A percentile compares a stretch with the other conserved stretches of the same genome.
Evolutionary conservation across 1,140 invertebrate genomes (phyloP).

Genomic region (Tetramorium alpestre): DNA sequence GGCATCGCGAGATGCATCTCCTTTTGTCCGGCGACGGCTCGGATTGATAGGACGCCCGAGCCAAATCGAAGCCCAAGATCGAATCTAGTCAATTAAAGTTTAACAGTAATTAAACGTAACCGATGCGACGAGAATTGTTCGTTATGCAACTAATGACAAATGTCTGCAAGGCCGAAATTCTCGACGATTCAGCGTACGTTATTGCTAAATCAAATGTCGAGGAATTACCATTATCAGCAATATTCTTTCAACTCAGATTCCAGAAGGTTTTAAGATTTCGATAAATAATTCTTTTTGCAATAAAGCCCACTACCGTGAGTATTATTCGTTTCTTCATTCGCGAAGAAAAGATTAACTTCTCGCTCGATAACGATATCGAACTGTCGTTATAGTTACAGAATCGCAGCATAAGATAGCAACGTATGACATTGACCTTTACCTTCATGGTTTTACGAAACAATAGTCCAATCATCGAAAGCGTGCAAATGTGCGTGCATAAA

Average conservation of each 20-base stretch:
- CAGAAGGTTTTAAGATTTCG: neutral
- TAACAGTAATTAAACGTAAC: slow-evolving; percentile 65
- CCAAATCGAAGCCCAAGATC: slow-evolving; percentile 54
- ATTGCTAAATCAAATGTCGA: neutral
- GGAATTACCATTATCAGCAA: neutral
- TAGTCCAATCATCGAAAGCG: neutral
- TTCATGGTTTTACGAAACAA: neutral
- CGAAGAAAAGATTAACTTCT: neutral
- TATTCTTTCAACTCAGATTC: neutral
- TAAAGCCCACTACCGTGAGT: neutral
- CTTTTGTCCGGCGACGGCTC: slow-evolving; percentile 35
- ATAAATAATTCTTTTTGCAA: neutral
- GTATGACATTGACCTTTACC: neutral
- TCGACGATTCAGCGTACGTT: neutral
- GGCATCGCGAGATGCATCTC: neutral
- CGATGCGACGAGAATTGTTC: neutral
- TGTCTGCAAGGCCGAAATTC: neutral
- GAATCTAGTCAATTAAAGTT: slow-evolving; percentile 70
- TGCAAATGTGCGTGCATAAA: neutral
- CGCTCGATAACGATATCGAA: neutral
- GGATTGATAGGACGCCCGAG: slow-evolving; percentile 57
- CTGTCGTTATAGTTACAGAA: too few species aligned
- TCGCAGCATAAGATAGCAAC: neutral
- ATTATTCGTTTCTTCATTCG: neutral
- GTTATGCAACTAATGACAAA: neutral